Percentiles rank a stretch among this genome's conserved stretches.
Evolutionary conservation across 2,888 invertebrate species (phyloP).

Genomic region (Cristatella mucedo): DNA sequence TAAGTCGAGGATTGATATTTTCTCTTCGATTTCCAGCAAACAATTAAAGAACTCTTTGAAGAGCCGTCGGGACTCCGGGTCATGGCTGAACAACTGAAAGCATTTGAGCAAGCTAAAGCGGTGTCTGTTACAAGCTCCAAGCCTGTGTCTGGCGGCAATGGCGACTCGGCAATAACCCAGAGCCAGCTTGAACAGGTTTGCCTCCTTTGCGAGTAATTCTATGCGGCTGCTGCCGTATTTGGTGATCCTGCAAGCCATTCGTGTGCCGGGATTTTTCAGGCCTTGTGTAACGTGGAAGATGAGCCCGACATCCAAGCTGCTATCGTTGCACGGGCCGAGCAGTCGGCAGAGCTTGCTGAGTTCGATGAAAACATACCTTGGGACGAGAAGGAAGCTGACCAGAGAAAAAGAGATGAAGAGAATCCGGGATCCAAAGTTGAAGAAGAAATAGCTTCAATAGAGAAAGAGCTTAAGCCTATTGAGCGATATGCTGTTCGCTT

Average conservation of each 20-base stretch:
- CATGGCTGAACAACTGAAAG: too few species aligned
- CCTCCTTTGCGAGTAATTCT: background rate
- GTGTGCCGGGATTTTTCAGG: conserved; percentile 36
- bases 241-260: background rate
- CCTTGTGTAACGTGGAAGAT: conserved; percentile 79
- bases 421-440: conserved; percentile 9
- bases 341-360: conserved; percentile 56
- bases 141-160: background rate
- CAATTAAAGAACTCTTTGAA: conserved; percentile 78
- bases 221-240: background rate
- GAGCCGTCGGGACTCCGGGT: conserved; percentile 45
- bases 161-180: conserved; percentile 14
- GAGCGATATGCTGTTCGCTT: conserved; percentile 87
- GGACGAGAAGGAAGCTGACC: conserved; percentile 47
- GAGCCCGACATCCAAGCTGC: conserved; percentile 85
- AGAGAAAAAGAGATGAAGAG: conserved; percentile 23
- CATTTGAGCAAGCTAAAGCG: too few species aligned
- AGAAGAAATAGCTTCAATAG: conserved; percentile 10
- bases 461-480: conserved; percentile 64
- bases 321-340: conserved; percentile 70
- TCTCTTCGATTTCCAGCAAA: conserved; percentile 46
- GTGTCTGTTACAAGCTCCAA: too few species aligned
- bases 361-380: conserved; percentile 86
- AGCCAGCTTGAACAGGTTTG: conserved; percentile 36
- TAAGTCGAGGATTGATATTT: background rate